Evolutionary conservation across 2,888 invertebrate species (phyloP), one percentile per base, ranked within the genome.

Genomic region (Atrina japonica): DNA sequence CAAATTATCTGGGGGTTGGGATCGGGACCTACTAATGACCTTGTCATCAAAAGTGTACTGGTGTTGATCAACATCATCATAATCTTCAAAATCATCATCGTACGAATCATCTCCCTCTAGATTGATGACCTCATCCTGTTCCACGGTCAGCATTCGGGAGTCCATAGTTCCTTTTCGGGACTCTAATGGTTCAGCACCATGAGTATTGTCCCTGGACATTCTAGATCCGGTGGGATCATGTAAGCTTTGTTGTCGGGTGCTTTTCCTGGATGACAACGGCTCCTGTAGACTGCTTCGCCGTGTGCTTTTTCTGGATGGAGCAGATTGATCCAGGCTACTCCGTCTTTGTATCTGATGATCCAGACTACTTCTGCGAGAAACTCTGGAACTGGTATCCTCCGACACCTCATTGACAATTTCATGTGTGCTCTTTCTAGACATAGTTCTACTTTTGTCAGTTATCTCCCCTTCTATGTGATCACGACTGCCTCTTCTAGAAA

Each of bases 41-140:
- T 61, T 49, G 18, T 61, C 35, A 29, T 61, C 35, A 49, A 61
- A 61, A 11, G 30, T 18, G n/a, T 3, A 23, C 16, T 14, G 59
- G 27, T 40, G 40, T 18, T 29, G 35, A 21, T 16, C 60, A 25
- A 35, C 49, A 18, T 29, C 55, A 25, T 55, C 35, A n/a, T n/a
- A n/a, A n/a, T 63, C 49, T n/a, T 60, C 50, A 63, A 35, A 27
- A 9, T 52, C 53, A 52, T 66, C 56, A 23, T 40, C 58, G 23
- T 9, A 43, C 11, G 47, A 50, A 35, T 67, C 65, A 50, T 59
- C 72, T 25, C 45, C 64, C 16, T 45, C 64, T 21, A 2, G 18
- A 3, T 68, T 60, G 11, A 55, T 53, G 9, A 63, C 53, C 49
- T 60, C 68, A 35, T 35, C 35, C 5, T 35, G 35, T 30, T 30